These are phyloP conservation scores for Euzetes globulus DNA, from an alignment of 2,888 invertebrate genomes.

Conservation along the genomic window DNA sequence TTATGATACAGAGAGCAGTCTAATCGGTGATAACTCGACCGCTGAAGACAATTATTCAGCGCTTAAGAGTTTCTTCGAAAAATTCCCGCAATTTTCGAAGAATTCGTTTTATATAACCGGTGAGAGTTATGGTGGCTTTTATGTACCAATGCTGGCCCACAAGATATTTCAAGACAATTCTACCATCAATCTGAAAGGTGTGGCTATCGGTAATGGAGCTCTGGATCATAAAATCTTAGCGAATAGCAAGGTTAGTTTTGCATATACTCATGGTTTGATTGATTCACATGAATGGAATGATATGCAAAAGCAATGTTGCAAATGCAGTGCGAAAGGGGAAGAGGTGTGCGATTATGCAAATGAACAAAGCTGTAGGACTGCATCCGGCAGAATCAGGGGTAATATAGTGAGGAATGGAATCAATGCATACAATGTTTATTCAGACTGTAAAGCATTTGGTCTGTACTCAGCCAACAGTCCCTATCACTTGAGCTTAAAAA, in stretches of 20 bases:
- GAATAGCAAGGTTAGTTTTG: conserved; percentile 48
- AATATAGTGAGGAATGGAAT: not conserved
- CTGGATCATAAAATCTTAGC: conserved; percentile 45
- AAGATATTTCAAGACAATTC: not conserved
- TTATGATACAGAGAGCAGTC: conserved; percentile 47
- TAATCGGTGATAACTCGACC: conserved; percentile 41
- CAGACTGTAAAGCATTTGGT: not conserved
- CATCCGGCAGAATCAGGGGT: not conserved
- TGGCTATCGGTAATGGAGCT: conserved; percentile 50
- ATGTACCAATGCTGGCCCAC: conserved; percentile 9
- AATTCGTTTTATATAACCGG: conserved; percentile 21
- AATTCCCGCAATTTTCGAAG: conserved; percentile 24
- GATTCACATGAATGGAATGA: conserved; percentile 44
- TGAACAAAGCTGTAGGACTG: not conserved
- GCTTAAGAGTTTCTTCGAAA: conserved; percentile 10
- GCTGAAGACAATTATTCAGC: conserved; percentile 41
- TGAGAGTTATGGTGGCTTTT: conserved; percentile 23
- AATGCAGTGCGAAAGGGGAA: conserved; percentile 4
- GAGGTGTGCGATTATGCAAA: conserved; percentile 1
- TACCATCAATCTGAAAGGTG: conserved; percentile 29
- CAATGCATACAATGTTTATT: not conserved
- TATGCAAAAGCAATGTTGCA: conserved; percentile 43
- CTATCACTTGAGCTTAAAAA: not conserved
- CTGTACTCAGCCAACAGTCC: not conserved
- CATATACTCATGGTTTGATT: conserved; percentile 49